Conservation (phyloP, 92 coral and sea anemone species). For the Epizoanthus stellaris region DNA sequence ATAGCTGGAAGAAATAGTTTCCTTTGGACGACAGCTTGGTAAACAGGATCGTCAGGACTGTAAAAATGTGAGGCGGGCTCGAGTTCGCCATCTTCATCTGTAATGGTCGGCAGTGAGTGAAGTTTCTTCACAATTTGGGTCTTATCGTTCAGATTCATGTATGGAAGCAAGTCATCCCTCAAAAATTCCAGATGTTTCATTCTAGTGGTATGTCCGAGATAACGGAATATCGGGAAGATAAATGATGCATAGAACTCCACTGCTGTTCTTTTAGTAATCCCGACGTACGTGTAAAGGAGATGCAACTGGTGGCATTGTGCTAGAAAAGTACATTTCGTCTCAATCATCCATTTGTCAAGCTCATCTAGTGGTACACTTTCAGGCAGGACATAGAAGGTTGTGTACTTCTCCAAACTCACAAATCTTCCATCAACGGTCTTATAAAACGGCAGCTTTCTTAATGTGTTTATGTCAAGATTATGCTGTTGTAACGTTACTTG, state of each 20-base stretch:
- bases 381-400: conserved; percentile 43
- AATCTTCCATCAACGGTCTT: conserved; percentile 41
- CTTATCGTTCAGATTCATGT: background rate
- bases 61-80: conserved; percentile 44
- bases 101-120: conserved; percentile 27
- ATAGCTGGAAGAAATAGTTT: conserved; percentile 40
- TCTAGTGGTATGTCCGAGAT: conserved; percentile 30
- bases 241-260: conserved; percentile 47
- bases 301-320: conserved; percentile 41
- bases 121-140: conserved; percentile 34
- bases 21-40: conserved; percentile 3
- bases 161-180: conserved; percentile 34
- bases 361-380: conserved; percentile 43
- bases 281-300: conserved; percentile 41
- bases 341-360: conserved; percentile 31
- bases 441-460: conserved; percentile 61
- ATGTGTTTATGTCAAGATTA: conserved; percentile 22
- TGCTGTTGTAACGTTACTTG: conserved; percentile 13
- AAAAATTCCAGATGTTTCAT: conserved; percentile 30
- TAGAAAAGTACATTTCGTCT: conserved; percentile 33
- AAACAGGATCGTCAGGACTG: conserved; percentile 34
- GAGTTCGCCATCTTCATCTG: conserved; percentile 32
- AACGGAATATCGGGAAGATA: conserved; percentile 43
- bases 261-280: conserved; percentile 20
- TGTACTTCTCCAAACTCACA: conserved; percentile 32